phyloP scores from a whole-genome alignment of 2,888 invertebrate species.

The Gastracanthus pulcherrimus region DNA sequence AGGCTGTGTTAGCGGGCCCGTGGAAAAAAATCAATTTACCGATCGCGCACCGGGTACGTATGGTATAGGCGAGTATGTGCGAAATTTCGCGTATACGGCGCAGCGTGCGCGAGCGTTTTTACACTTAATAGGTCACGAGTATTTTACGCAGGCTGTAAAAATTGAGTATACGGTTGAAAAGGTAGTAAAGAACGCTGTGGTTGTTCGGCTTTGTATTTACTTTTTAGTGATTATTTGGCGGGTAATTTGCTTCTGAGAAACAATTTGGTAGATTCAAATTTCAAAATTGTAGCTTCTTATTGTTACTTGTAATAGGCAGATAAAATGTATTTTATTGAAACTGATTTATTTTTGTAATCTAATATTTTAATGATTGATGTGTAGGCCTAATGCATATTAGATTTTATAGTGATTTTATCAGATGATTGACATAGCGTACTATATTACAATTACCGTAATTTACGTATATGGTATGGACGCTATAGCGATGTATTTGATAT shows the following conservation, averaged over 20 bases:
- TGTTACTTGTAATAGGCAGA: not conserved
- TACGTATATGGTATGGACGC: too few relatives aligned
- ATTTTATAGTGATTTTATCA: not conserved
- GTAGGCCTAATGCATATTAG: not conserved
- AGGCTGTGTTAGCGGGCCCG: not conserved
- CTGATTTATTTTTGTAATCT: not conserved
- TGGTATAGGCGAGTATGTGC: not conserved
- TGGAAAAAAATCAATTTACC: constrained; percentile 1
- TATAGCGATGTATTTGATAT: too few relatives aligned
- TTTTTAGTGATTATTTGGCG: not conserved
- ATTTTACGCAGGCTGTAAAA: constrained; percentile 3
- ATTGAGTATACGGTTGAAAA: not conserved
- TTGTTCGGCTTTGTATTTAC: not conserved
- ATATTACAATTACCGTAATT: not conserved
- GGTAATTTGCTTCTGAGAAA: not conserved
- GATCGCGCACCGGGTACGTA: not conserved
- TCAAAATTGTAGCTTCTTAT: not conserved
- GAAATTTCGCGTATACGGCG: not conserved
- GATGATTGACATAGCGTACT: not conserved
- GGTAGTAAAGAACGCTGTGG: not conserved
- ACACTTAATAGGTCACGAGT: not conserved
- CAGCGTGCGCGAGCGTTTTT: not conserved
- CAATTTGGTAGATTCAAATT: not conserved
- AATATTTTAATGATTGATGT: not conserved
- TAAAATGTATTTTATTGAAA: not conserved